Evolutionary conservation across 2,888 invertebrate genomes (phyloP).

Genomic region (Tryphoninae sp.): DNA sequence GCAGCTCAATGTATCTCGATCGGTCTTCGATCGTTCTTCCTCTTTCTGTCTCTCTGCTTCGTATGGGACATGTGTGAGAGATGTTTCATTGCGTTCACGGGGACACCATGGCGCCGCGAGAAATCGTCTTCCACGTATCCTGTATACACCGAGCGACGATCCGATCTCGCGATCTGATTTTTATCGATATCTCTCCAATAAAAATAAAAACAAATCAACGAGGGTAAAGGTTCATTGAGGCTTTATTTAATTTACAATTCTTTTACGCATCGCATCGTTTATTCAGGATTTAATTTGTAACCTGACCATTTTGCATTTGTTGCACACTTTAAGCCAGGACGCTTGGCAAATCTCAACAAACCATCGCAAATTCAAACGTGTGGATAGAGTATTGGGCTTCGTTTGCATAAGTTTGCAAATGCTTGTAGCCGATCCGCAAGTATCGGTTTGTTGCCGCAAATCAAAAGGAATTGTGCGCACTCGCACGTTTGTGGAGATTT

Average conservation of each 20-base stretch:
- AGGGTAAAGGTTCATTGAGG: background rate
- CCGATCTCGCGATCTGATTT: conserved; percentile 57
- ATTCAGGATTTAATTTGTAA: background rate
- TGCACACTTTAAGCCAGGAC: background rate
- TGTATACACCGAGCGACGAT: conserved; percentile 32
- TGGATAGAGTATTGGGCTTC: too few relatives aligned
- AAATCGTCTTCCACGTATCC: conserved; percentile 49
- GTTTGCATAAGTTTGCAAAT: too few relatives aligned
- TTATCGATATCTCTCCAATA: conserved; percentile 50
- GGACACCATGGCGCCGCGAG: conserved; percentile 38
- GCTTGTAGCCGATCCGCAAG: too few relatives aligned
- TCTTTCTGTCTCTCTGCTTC: conserved; percentile 36
- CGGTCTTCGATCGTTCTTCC: conserved; percentile 20
- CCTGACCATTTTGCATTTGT: background rate
- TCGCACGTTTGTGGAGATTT: too few relatives aligned
- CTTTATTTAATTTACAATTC: too few relatives aligned
- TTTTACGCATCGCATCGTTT: background rate
- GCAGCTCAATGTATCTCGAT: conserved; percentile 43
- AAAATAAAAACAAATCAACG: background rate
- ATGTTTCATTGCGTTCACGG: conserved; percentile 54
- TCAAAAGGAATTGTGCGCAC: too few relatives aligned
- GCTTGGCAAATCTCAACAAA: too few relatives aligned
- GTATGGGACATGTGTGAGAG: conserved; percentile 50
- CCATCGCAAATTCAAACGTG: too few relatives aligned
- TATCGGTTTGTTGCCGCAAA: too few relatives aligned